A percentile compares a stretch with the other conserved stretches of the same genome.
Evolutionary conservation across 2,797 vertebrate genomes (phyloP).

Genomic region (Acanthornis magna): DNA sequence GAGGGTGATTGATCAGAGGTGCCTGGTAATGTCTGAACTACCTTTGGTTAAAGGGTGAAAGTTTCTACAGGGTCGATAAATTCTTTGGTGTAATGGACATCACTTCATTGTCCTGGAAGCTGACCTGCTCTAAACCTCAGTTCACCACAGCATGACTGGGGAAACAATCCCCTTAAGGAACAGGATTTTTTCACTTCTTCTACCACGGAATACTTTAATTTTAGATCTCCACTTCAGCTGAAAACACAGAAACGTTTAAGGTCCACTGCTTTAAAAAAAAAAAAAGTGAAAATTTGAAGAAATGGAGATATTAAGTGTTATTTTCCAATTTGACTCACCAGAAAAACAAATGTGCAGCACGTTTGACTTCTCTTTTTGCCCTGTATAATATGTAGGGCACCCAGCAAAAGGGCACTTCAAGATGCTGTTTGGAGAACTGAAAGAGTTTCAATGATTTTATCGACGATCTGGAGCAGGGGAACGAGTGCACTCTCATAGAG

Average conservation of each 20-base stretch:
- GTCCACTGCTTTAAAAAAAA: not conserved
- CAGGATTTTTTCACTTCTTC: not conserved
- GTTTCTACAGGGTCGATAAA: not conserved
- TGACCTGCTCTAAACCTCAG: not conserved
- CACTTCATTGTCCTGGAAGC: not conserved
- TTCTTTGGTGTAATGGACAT: not conserved
- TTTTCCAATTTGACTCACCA: not conserved
- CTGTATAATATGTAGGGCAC: not conserved
- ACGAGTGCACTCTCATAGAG: not conserved
- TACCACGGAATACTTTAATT: not conserved
- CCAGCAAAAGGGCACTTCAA: not conserved
- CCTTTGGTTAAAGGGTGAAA: not conserved
- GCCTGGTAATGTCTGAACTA: not conserved
- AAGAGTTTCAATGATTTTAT: not conserved
- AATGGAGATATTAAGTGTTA: not conserved
- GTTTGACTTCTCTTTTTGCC: not conserved
- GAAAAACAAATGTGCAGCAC: not conserved
- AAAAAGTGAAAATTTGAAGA: not conserved
- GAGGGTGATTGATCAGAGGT: not conserved
- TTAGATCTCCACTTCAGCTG: not conserved
- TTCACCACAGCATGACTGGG: not conserved
- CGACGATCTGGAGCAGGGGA: accelerated
- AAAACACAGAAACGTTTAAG: not conserved
- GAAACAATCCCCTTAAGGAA: not conserved
- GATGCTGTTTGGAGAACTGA: not conserved